Conservation (phyloP, 2,113 vertebrate genomes). For the Nymphicus hollandicus region DNA sequence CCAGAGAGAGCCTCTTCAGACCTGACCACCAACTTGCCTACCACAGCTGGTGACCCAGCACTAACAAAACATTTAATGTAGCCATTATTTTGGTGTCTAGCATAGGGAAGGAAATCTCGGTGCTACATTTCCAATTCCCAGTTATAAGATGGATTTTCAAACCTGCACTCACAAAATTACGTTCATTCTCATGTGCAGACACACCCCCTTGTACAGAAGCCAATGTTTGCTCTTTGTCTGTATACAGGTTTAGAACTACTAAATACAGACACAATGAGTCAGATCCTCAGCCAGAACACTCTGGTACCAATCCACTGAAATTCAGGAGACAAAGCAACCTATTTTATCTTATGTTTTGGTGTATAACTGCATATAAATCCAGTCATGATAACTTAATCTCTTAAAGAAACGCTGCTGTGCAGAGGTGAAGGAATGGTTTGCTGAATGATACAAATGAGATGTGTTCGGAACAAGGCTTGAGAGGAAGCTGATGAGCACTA, state of each 20-base stretch:
- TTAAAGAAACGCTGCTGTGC: neutral
- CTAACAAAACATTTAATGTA: neutral
- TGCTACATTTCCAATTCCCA: neutral
- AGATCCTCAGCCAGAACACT: neutral
- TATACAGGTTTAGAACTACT: neutral
- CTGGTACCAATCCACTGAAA: neutral
- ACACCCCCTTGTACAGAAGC: neutral
- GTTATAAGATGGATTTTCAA: neutral
- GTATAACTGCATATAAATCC: neutral
- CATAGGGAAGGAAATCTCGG: neutral
- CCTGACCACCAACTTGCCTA: neutral
- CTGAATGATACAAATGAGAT: neutral
- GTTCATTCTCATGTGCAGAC: neutral
- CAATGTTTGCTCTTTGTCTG: neutral
- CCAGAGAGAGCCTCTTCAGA: neutral
- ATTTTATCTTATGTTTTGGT: neutral
- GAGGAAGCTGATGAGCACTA: neutral
- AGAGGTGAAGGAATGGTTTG: neutral
- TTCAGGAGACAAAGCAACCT: neutral
- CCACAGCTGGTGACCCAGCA: too few species aligned
- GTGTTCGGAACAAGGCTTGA: neutral
- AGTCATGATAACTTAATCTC: neutral
- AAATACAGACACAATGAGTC: neutral
- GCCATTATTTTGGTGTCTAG: neutral
- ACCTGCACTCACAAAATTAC: neutral